A percentile compares a stretch with the other conserved stretches of the same genome.
Evolutionary conservation across 1,140 invertebrate species (phyloP).

Genomic region (Eufriesea mexicana): DNA sequence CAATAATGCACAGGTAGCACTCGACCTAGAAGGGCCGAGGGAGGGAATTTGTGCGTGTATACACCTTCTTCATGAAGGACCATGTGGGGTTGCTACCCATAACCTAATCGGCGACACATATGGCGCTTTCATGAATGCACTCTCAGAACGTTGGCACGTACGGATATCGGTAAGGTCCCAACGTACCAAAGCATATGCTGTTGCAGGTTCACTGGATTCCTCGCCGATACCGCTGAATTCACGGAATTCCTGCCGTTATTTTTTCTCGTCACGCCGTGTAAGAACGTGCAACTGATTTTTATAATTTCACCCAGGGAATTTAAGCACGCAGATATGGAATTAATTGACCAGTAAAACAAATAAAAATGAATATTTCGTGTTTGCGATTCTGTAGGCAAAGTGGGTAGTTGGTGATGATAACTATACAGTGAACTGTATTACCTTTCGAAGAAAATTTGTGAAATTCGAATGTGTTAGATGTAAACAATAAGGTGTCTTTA

Average conservation of each 20-base stretch:
- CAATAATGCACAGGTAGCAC: constrained; percentile 65
- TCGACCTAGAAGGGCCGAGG: constrained; percentile 41
- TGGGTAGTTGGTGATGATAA: too few relatives aligned
- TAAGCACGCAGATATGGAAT: background rate
- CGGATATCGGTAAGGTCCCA: constrained; percentile 51
- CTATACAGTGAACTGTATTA: too few relatives aligned
- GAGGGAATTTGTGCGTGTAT: constrained; percentile 50
- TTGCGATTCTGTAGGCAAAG: too few relatives aligned
- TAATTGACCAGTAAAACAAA: background rate
- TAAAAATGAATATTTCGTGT: too few relatives aligned
- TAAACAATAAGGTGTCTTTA: too few relatives aligned
- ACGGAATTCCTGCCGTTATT: background rate
- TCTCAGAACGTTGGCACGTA: constrained; percentile 41
- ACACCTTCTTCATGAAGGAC: constrained; percentile 25
- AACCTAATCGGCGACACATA: constrained; percentile 57
- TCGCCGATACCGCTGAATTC: constrained; percentile 7
- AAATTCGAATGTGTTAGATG: too few relatives aligned
- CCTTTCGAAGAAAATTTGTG: too few relatives aligned
- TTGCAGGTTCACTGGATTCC: constrained; percentile 60
- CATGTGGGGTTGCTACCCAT: constrained; percentile 55
- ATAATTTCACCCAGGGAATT: background rate
- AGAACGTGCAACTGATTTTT: background rate
- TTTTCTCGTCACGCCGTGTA: background rate
- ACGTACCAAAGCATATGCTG: constrained; percentile 63
- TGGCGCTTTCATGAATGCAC: constrained; percentile 39